Evolutionary conservation across 2,888 invertebrate genomes (phyloP).

Genomic region (Dysmachus trigonus): DNA sequence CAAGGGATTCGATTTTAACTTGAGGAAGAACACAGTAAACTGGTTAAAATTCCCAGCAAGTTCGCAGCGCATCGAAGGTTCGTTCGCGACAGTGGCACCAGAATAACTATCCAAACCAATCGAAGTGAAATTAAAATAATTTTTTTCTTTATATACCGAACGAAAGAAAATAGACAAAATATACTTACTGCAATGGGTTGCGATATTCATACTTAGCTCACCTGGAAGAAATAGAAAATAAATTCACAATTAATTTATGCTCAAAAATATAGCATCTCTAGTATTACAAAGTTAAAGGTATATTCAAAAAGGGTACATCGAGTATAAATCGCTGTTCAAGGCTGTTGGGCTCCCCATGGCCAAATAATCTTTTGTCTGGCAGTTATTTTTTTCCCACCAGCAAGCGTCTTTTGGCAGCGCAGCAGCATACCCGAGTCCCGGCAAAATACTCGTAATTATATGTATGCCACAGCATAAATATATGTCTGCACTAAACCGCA

Average conservation of each 20-base stretch:
- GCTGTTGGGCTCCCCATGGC: neutral
- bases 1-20: constrained; percentile 1
- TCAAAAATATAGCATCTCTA: neutral
- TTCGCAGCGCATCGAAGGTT: neutral
- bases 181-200: constrained; percentile 20
- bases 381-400: neutral
- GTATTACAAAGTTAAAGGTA: neutral
- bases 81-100: neutral
- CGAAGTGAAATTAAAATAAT: neutral
- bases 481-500: constrained; percentile 1
- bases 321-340: neutral
- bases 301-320: neutral
- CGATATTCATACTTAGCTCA: constrained; percentile 32
- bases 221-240: constrained; percentile 8
- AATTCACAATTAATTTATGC: neutral
- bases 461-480: constrained; percentile 1
- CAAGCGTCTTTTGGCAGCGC: neutral
- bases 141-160: neutral
- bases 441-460: constrained; percentile 12
- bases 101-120: neutral
- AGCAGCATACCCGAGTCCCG: neutral
- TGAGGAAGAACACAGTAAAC: constrained; percentile 34
- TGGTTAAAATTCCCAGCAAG: constrained; percentile 24
- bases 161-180: neutral
- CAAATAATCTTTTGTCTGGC: constrained; percentile 9